Conservation (phyloP, 2,797 vertebrate genomes). For the Caiman crocodilus region DNA sequence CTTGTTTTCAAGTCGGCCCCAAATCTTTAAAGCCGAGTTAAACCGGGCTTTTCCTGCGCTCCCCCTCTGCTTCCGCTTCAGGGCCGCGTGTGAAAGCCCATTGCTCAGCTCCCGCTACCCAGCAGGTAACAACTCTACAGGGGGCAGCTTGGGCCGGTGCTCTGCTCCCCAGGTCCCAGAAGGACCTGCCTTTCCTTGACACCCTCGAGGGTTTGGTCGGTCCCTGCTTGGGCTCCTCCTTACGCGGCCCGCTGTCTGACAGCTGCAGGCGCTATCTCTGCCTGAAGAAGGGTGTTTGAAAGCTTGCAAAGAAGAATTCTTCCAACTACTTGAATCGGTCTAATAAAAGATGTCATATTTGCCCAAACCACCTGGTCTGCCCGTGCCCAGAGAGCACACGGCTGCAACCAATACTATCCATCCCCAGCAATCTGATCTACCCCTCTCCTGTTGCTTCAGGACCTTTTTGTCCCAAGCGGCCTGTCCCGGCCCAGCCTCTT, state of each 20-base stretch:
- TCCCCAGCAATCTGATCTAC: not conserved
- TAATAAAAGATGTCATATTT: no score
- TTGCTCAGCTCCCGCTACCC: rapidly evolving
- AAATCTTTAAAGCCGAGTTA: rapidly evolving
- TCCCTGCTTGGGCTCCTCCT: no score
- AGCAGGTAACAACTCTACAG: not conserved
- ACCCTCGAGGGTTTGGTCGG: not conserved
- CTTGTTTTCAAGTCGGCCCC: rapidly evolving
- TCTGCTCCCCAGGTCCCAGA: not conserved
- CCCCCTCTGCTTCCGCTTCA: rapidly evolving
- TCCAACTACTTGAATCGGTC: no score
- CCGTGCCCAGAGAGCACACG: no score
- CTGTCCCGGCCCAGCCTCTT: not conserved
- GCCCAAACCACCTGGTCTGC: no score
- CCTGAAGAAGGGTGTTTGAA: no score
- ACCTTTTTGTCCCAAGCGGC: rapidly evolving
- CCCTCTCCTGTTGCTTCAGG: not conserved
- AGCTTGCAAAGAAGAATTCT: no score
- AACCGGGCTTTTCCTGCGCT: not conserved
- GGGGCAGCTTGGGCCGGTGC: rapidly evolving
- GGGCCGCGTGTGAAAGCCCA: rapidly evolving
- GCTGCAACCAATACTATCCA: not conserved
- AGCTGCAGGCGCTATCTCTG: no score
- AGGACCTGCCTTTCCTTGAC: not conserved
- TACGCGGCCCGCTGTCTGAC: no score